These are phyloP conservation scores for Spodoptera picta DNA, from an alignment of 2,888 invertebrate species.

Conservation along the genomic window DNA sequence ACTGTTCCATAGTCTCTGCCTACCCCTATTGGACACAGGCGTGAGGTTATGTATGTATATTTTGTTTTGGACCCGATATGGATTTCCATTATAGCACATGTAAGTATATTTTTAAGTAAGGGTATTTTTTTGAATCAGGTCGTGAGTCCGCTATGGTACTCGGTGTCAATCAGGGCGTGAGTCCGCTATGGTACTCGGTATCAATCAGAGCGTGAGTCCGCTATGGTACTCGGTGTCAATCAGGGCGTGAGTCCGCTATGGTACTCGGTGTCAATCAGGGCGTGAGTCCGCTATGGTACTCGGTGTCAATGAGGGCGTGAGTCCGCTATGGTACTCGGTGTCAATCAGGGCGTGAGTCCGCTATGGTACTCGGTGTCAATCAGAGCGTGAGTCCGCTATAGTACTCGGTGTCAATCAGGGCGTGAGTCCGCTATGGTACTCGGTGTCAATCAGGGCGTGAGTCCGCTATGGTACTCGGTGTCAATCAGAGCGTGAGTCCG, in stretches of 20 bases:
- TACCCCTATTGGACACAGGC: too few relatives aligned
- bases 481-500: constrained; percentile 6
- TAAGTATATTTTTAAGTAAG: too few relatives aligned
- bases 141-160: background rate
- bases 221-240: constrained; percentile 9
- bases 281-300: background rate
- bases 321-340: background rate
- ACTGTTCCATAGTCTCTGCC: too few relatives aligned
- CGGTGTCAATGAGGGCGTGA: constrained; percentile 3
- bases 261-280: constrained; percentile 15
- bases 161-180: constrained; percentile 11
- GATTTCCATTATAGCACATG: too few relatives aligned
- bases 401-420: constrained; percentile 15
- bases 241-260: background rate
- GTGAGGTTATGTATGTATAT: too few relatives aligned
- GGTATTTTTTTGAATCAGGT: too few relatives aligned
- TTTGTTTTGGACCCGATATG: too few relatives aligned
- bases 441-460: constrained; percentile 11
- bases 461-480: background rate
- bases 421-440: background rate
- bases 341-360: constrained; percentile 7
- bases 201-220: constrained; percentile 6
- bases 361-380: constrained; percentile 9
- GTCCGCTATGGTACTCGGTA: background rate
- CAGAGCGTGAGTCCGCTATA: background rate